Base-by-base conservation (phyloP, 2,113 vertebrate species). In the Propithecus coquereli region DNA sequence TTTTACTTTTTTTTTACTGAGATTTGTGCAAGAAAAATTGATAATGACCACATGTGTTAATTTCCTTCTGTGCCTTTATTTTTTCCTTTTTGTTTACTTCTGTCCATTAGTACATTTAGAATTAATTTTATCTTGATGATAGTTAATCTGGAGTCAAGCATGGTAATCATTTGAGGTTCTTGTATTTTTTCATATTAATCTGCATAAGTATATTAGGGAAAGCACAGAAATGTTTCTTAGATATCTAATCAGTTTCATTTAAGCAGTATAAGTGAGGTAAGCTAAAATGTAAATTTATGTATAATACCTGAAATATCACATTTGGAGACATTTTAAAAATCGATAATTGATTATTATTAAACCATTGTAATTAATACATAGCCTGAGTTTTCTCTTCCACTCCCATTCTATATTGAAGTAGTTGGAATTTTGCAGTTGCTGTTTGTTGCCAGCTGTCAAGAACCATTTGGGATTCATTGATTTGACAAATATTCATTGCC, bases 21-120 rank as follows among this genome's bases (percentile, higher is more conserved):
- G 77, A 92, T 95, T 92, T 88, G 50, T 50, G 14, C 34, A 77
- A 81, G 76, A 82, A 88, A 88, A 95, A 88, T 47, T 74, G 66
- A 47, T 81, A 84, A 59, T 85, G 83, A 91, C 66, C 12, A 47
- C 23, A 8, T 91, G 37, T 13, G 40, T 92, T 81, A 66, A 86
- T 66, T 74, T 37, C 57, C 22, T 83, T 52, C 23, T 18, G 23
- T 76, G 50, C 17, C 8, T 88, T 74, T 87, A 40, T 23, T 70
- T 54, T 50, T 86, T 59, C 50, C 25, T 82, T 61, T 80, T 87
- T 74, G 9, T 47, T 87, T 92, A 73, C 54, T 76, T 86, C 65
- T 89, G 8, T 47, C 12, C 50, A 61, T 70, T 84, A 89, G 84
- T 89, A 76, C 43, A 83, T 83, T 92, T 83, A 77, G 85, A 77